Evolutionary conservation across 2,797 vertebrate species (phyloP).

Genomic region (Pseudomugil gertrudae): DNA sequence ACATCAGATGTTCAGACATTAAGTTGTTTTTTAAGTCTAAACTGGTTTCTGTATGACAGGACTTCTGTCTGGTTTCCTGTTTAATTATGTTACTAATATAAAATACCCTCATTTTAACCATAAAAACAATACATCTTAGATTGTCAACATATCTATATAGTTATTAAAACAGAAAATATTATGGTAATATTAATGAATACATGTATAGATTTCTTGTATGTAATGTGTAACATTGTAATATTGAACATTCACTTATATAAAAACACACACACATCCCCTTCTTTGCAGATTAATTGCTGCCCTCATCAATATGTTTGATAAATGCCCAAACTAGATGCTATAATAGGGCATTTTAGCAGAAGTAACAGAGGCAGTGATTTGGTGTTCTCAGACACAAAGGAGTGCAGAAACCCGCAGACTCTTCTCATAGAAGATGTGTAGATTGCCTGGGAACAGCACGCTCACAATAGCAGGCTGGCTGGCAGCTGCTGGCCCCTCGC

Average conservation of each 20-base stretch:
- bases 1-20: background rate
- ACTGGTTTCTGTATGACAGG: background rate
- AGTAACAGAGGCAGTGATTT: conserved; percentile 26
- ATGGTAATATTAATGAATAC: background rate
- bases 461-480: conserved; percentile 75
- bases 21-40: background rate
- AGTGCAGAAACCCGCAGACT: conserved; percentile 43
- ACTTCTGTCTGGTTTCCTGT: background rate
- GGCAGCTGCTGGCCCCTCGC: conserved; percentile 76
- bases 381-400: conserved; percentile 76
- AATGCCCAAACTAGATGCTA: conserved; percentile 1
- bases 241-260: background rate
- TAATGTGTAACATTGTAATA: background rate
- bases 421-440: conserved; percentile 67
- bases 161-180: background rate
- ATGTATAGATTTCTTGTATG: background rate
- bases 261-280: background rate
- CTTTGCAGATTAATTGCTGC: background rate
- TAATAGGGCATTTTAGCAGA: background rate
- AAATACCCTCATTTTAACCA: background rate
- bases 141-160: background rate
- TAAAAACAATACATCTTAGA: too few relatives aligned
- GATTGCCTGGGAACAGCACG: conserved; percentile 73
- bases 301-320: background rate
- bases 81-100: conserved; percentile 1